phyloP scores from a whole-genome alignment of 2,113 vertebrate genomes.

The Zapus hudsonius region DNA sequence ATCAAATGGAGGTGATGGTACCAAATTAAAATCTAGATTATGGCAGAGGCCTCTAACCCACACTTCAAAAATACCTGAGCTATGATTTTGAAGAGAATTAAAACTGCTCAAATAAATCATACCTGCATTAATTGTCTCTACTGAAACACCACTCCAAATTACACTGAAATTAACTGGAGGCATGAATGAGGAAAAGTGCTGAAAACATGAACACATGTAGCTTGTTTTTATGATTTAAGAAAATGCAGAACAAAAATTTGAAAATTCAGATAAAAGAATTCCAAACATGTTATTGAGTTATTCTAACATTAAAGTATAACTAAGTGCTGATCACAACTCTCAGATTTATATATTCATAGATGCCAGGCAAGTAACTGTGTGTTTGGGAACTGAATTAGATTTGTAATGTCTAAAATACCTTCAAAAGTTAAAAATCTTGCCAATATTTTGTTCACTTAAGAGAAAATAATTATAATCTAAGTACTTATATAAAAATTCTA shows the following conservation, averaged over 20 bases:
- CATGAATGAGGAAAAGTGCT: background rate
- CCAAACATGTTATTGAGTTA: background rate
- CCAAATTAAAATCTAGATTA: background rate
- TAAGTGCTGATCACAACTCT: conserved; percentile 6
- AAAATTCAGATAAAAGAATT: background rate
- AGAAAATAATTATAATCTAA: background rate
- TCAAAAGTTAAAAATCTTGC: background rate
- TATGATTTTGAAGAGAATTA: background rate
- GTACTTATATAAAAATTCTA: background rate
- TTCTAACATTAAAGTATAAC: background rate
- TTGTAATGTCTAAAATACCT: background rate
- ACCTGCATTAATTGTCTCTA: background rate
- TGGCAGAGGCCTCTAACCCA: background rate
- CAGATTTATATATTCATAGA: background rate
- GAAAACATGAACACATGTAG: background rate
- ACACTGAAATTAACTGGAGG: background rate
- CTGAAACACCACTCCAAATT: background rate
- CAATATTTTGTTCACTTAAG: background rate
- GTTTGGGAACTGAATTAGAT: background rate
- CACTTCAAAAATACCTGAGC: background rate
- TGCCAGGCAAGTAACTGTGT: background rate
- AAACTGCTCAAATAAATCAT: background rate
- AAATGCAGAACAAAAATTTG: background rate
- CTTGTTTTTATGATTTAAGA: background rate
- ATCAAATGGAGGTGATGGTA: background rate